Conservation (phyloP, 2,888 invertebrate genomes). For the Caenorhabditis doughertyi region DNA sequence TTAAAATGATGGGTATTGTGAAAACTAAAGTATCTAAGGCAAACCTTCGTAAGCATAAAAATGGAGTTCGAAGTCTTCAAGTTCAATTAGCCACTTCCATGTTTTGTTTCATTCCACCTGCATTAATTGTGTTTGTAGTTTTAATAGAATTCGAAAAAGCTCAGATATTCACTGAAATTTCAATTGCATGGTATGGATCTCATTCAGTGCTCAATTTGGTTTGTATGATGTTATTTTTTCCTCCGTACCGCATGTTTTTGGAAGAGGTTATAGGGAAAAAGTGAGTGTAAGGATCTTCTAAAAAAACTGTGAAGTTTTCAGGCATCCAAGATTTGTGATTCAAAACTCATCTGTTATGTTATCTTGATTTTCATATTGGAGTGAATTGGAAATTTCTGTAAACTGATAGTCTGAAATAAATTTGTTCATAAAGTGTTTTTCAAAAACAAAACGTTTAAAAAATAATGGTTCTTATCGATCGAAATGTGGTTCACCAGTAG, state of each 20-base stretch:
- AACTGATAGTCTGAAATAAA: too few species aligned
- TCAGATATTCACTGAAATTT: not conserved
- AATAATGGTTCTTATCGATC: too few species aligned
- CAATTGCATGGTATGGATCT: not conserved
- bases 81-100: not conserved
- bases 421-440: too few species aligned
- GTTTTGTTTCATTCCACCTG: not conserved
- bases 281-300: too few species aligned
- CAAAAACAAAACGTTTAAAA: too few species aligned
- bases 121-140: not conserved
- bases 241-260: slow-evolving; percentile 11
- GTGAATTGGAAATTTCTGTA: too few species aligned
- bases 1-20: not conserved
- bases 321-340: too few species aligned
- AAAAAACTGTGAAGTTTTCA: not conserved
- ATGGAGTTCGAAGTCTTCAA: slow-evolving; percentile 2
- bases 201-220: not conserved
- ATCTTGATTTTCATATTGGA: too few species aligned
- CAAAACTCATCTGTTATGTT: too few species aligned
- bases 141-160: not conserved
- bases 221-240: not conserved
- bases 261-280: not conserved
- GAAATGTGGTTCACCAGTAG: too few species aligned
- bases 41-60: not conserved
- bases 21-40: slow-evolving; percentile 1